Base-by-base conservation (phyloP, 2,113 vertebrate species). In the Callionymus lyra region DNA sequence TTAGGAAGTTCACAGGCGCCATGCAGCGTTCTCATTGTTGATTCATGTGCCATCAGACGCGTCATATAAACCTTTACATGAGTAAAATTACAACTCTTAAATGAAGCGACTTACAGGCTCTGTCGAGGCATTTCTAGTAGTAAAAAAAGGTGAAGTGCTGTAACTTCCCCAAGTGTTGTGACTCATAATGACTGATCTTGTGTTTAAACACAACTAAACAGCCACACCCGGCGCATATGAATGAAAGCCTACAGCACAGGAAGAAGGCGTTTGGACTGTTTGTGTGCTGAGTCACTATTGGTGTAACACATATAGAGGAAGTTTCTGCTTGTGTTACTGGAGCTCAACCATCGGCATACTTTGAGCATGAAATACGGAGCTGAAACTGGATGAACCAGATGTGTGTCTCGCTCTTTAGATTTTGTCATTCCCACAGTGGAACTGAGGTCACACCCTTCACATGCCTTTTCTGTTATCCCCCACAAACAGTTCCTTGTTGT, bases 301-400 rank as follows among this genome's bases (percentile, higher is more conserved):
- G 21, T 27, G 21, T 27, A 5, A 27, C 21, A 27, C 21, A 27
- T 27, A 27, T 21, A n/a, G 4, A 41, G 39, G 16, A 16, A 41
- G 39, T 41, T 38, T 9, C 2, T 4, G 4, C 3, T 15, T 17
- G 10, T 9, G 16, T 36, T 17, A 36, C n/a, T 10, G 11, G 43
- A 1, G 41, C 38, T 18, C 6, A 50, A 58, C 48, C 6, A 46
- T 37, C 38, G 41, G 33, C 47, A 60, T 53, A 44, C 37, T 56
- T 65, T 48, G 38, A 42, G 3, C 36, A 16, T 61, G 38, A 70
- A 38, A 63, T 47, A 45, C 21, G 41, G 44, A 47, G 42, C 34
- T 53, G n/a, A 55, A 74, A 79, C 71, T 66, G 72, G 79, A 72
- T 39, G 21, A 41, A 76, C 76, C 67, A 73, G 79, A 67, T 63